Conservation (phyloP, 2,797 vertebrate species). For the Hapalemur alaotrensis region DNA sequence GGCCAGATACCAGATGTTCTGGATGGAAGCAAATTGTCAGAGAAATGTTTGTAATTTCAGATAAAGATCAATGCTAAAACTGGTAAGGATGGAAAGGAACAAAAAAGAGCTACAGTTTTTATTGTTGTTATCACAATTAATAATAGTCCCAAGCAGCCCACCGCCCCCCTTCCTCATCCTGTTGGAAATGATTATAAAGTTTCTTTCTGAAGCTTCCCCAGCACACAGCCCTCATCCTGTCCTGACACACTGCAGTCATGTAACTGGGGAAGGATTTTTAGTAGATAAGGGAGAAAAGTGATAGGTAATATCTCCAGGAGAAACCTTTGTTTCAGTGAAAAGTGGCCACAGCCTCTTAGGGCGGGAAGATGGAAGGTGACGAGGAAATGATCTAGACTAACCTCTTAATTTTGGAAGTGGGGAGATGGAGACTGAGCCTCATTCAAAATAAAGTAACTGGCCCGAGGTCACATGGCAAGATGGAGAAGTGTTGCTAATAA, state of each 20-base stretch:
- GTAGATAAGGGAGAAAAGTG: neutral
- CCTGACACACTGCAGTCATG: neutral
- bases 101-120: constrained; percentile 11
- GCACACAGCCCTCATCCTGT: neutral
- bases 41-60: constrained; percentile 77
- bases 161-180: neutral
- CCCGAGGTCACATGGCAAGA: neutral
- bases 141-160: constrained; percentile 14
- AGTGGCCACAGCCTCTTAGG: neutral
- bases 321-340: neutral
- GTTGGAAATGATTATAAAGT: constrained; percentile 26
- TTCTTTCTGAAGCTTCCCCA: neutral
- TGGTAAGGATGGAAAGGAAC: constrained; percentile 48
- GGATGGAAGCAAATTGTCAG: constrained; percentile 66
- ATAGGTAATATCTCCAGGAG: neutral
- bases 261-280: neutral
- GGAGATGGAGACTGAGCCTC: neutral
- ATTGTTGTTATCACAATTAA: constrained; percentile 37
- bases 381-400: neutral
- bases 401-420: neutral
- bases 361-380: neutral
- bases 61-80: constrained; percentile 58
- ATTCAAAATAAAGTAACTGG: neutral
- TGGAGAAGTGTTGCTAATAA: neutral
- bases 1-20: constrained; percentile 73